Evolutionary conservation across 2,888 invertebrate species (phyloP).

Genomic region (Drosophila peninsularis): DNA sequence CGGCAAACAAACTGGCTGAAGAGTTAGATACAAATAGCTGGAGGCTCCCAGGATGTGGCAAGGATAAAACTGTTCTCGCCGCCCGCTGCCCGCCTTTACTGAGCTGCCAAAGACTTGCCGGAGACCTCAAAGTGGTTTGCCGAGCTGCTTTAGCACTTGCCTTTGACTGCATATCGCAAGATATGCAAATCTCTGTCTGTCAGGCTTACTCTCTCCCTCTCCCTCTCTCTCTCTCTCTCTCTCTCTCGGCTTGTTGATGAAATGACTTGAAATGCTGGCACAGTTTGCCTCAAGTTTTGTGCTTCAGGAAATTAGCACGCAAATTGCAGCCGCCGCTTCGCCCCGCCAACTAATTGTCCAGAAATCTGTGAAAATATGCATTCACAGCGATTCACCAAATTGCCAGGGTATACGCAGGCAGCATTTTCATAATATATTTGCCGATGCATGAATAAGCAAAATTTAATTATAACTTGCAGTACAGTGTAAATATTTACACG

Average conservation of each 20-base stretch:
- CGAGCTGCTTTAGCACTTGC: conserved; percentile 44
- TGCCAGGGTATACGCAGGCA: conserved; percentile 7
- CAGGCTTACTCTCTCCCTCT: neutral
- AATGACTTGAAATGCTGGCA: conserved; percentile 56
- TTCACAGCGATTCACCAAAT: conserved; percentile 30
- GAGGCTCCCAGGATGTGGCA: conserved; percentile 22
- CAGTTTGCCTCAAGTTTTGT: conserved; percentile 53
- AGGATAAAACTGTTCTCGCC: neutral
- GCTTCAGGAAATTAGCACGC: conserved; percentile 68
- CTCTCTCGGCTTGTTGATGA: conserved; percentile 45
- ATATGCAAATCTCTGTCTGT: conserved; percentile 60
- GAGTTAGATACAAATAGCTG: conserved; percentile 16
- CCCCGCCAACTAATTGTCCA: conserved; percentile 25
- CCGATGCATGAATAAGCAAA: neutral
- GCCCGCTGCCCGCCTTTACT: neutral
- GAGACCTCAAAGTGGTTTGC: conserved; percentile 50
- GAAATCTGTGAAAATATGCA: conserved; percentile 41
- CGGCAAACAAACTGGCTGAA: conserved; percentile 17
- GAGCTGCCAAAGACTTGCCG: conserved; percentile 29
- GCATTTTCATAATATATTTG: conserved; percentile 1
- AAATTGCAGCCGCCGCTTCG: conserved; percentile 54
- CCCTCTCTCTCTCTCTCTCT: neutral
- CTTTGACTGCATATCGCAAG: conserved; percentile 49
- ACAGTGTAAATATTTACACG: neutral
- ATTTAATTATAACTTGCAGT: conserved; percentile 6